Percentiles rank a stretch among this genome's conserved stretches.
These are phyloP conservation scores for Epistrophella euchroma DNA, from an alignment of 2,888 invertebrate genomes.

Conservation along the genomic window DNA sequence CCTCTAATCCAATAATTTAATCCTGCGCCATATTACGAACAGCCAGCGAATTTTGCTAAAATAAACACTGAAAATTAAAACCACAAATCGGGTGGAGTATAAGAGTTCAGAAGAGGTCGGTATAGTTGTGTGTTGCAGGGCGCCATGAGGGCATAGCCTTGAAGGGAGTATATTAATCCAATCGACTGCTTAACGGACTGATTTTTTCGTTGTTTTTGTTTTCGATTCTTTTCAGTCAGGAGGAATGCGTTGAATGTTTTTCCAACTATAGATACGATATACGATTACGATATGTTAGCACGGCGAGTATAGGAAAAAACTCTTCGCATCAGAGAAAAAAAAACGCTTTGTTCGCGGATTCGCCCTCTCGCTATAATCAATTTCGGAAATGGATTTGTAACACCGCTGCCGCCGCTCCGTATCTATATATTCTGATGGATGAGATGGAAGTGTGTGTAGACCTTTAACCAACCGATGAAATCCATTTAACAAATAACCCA, in stretches of 20 bases:
- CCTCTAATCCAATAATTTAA: constrained; percentile 74
- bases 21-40: constrained; percentile 34
- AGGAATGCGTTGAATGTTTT: constrained; percentile 19
- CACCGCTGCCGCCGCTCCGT: constrained; percentile 40
- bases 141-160: constrained; percentile 50
- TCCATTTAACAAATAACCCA: constrained; percentile 84
- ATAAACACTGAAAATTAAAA: constrained; percentile 73
- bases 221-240: not conserved
- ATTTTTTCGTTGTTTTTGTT: constrained; percentile 38
- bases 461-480: constrained; percentile 80
- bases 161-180: constrained; percentile 70
- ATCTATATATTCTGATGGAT: constrained; percentile 26
- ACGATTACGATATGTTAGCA: not conserved
- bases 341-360: constrained; percentile 63
- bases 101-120: constrained; percentile 13
- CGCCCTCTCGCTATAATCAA: constrained; percentile 73
- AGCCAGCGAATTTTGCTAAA: constrained; percentile 66
- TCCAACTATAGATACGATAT: not conserved
- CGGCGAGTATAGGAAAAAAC: constrained; percentile 27
- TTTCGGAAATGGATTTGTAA: constrained; percentile 75
- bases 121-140: not conserved
- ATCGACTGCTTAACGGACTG: constrained; percentile 73
- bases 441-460: constrained; percentile 61
- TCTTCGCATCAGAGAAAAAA: constrained; percentile 33
- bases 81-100: constrained; percentile 59